Evolutionary conservation across 2,113 vertebrate genomes (phyloP).

Genomic region (Anarrhichthys ocellatus): DNA sequence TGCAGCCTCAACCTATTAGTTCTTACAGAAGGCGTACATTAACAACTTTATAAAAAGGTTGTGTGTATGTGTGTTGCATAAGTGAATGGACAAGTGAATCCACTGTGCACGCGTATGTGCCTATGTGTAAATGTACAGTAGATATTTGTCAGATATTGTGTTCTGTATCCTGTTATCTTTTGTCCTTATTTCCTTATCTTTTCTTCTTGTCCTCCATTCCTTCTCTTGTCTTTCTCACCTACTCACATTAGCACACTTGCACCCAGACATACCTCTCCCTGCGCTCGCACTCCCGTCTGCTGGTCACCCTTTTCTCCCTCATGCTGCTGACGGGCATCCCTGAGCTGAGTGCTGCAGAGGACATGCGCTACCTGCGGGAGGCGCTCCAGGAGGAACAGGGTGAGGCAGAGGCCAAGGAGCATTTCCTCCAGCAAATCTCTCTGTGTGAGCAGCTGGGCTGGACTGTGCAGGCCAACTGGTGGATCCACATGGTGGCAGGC

Average conservation of each 20-base stretch:
- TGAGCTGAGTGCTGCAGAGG: constrained; percentile 80
- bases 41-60: not conserved
- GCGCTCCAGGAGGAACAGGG: constrained; percentile 80
- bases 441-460: constrained; percentile 80
- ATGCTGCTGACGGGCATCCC: constrained; percentile 87
- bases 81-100: not conserved
- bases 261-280: constrained; percentile 83
- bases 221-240: not conserved
- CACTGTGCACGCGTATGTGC: not conserved
- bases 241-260: constrained; percentile 78
- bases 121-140: not conserved
- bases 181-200: not conserved
- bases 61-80: no score
- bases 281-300: constrained; percentile 80
- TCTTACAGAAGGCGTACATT: not conserved
- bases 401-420: constrained; percentile 74
- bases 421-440: constrained; percentile 82
- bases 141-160: not conserved
- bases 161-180: not conserved
- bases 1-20: not conserved
- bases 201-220: not conserved
- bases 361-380: constrained; percentile 83
- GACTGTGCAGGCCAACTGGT: constrained; percentile 86
- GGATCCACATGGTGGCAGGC: constrained; percentile 83
- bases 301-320: constrained; percentile 86